Evolutionary conservation across 2,888 invertebrate genomes (phyloP), one percentile per base, ranked within the genome.

Genomic region (Stenolophus ochropezus): DNA sequence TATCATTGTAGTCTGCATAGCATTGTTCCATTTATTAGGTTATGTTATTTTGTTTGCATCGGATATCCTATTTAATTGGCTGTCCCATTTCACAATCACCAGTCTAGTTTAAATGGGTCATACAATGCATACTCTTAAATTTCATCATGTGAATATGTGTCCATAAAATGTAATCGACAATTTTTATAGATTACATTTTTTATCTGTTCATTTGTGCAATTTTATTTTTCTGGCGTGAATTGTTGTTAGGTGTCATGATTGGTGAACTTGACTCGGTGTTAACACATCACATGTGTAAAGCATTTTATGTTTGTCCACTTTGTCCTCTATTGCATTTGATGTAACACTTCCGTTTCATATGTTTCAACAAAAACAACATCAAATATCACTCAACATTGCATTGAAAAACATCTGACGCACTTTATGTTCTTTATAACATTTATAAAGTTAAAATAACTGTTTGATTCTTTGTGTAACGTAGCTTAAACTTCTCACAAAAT

Each of bases 281-380:
- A 42, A 42, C 6, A 42, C 11, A 42, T 42, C 33, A 42, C 33
- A 42, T 42, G 8, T 6, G 33, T 33, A n/a, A n/a, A n/a, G 53
- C 20, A 53, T 33, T 58, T n/a, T 58, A 23, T 61, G 14, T 61
- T 61, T 61, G 21, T 25, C n/a, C 23, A 23, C 21, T 18, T 56
- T 20, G 2, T 61, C 25, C n/a, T 61, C 23, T 14, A 61, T n/a
- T 61, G 61, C 61, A 61, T 11, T 23, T 25, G 61, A 61, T 23
- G 23, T 61, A 23, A 14, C 61, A 61, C 61, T 61, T 61, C 61
- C 61, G 61, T 61, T 61, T 61, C 61, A 25, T 23, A 61, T 61
- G 61, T 23, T 61, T 23, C 21, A 23, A 61, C 23, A 61, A 61
- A 61, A 61, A 61, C 61, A 1, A 61, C n/a, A 23, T 61, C 14